A percentile compares a stretch with the other conserved stretches of the same genome.
Evolutionary conservation across 2,113 vertebrate species (phyloP).

Genomic region (Cathartes aura): DNA sequence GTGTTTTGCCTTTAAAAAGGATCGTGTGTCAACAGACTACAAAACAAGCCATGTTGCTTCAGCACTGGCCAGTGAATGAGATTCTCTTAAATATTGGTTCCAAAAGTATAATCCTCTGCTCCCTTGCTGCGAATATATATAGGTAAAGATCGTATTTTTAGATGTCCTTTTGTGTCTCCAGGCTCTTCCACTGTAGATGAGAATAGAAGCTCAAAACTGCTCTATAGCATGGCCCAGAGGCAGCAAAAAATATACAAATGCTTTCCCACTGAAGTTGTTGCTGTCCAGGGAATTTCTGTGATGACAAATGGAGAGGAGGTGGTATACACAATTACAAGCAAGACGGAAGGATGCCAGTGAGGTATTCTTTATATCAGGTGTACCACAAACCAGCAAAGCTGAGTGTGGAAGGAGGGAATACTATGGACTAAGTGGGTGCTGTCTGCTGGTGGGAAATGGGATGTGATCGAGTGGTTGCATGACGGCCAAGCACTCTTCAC

Average conservation of each 20-base stretch:
- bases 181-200: not conserved
- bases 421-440: not conserved
- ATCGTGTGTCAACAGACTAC: not conserved
- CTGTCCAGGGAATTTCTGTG: not conserved
- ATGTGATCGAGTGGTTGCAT: not conserved
- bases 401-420: not conserved
- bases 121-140: not conserved
- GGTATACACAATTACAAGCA: not conserved
- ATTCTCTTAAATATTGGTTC: not conserved
- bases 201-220: not conserved
- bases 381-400: not conserved
- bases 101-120: not conserved
- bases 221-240: not conserved
- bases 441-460: not conserved
- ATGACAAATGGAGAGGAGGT: not conserved
- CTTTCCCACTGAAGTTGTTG: not conserved
- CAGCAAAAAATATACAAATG: not conserved
- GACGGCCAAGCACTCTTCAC: not conserved
- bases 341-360: not conserved
- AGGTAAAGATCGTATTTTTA: conserved; percentile 3
- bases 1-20: not conserved
- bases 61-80: not conserved
- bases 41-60: not conserved
- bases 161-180: not conserved
- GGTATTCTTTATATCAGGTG: not conserved